Evolutionary conservation across 2,888 invertebrate species (phyloP).

Genomic region (Euzetes globulus): DNA sequence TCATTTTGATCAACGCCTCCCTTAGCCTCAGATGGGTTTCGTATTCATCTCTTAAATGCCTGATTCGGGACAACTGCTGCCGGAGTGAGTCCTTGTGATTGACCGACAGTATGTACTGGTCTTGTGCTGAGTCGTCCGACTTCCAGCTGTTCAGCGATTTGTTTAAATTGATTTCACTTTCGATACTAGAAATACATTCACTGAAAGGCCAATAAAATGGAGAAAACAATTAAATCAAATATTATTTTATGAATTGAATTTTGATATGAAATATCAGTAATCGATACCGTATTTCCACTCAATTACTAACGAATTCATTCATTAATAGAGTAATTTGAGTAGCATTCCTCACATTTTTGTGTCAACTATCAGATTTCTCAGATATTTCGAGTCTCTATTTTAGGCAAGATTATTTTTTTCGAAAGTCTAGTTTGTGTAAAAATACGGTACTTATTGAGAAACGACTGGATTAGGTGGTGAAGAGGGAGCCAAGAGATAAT

Average conservation of each 20-base stretch:
- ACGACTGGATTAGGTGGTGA: too few relatives aligned
- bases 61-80: conserved; percentile 25
- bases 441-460: too few relatives aligned
- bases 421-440: too few relatives aligned
- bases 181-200: conserved; percentile 14
- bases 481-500: too few relatives aligned
- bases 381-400: too few relatives aligned
- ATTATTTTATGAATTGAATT: background rate
- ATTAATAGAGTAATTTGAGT: too few relatives aligned
- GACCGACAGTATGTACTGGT: conserved; percentile 1
- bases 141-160: background rate
- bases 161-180: conserved; percentile 2
- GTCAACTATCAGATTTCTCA: too few relatives aligned
- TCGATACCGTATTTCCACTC: too few relatives aligned
- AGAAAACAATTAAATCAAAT: background rate
- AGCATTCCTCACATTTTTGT: too few relatives aligned
- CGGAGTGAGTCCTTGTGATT: conserved; percentile 19
- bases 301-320: too few relatives aligned
- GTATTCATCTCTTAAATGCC: conserved; percentile 30
- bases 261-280: too few relatives aligned
- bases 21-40: conserved; percentile 22
- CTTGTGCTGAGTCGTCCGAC: background rate
- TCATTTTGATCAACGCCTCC: conserved; percentile 30
- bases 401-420: too few relatives aligned
- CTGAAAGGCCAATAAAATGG: background rate